A percentile compares a stretch with the other conserved stretches of the same genome.
Evolutionary conservation across 2,797 vertebrate species (phyloP).

Genomic region (Molothrus ater): DNA sequence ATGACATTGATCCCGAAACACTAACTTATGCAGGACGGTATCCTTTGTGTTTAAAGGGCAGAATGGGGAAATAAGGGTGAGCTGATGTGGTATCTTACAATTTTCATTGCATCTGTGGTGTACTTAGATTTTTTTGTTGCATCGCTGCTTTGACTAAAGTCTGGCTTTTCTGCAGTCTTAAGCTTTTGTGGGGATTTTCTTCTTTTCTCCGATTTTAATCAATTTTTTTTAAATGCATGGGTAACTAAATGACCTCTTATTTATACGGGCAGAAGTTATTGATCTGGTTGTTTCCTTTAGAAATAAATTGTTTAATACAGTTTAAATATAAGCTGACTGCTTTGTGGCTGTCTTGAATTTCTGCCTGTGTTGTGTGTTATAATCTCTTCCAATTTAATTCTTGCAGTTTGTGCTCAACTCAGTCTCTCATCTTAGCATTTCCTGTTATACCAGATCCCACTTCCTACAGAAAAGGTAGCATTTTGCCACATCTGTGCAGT

Average conservation of each 20-base stretch:
- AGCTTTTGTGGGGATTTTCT: fast-evolving
- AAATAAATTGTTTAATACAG: neutral
- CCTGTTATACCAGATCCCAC: neutral
- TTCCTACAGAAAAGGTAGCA: neutral
- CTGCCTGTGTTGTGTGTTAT: neutral
- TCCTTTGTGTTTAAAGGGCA: constrained; percentile 77
- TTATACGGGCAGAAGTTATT: neutral
- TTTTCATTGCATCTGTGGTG: neutral
- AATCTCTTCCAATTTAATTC: neutral
- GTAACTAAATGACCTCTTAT: neutral
- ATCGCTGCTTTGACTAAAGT: neutral
- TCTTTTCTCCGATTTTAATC: neutral
- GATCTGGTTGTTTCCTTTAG: neutral
- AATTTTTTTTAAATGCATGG: fast-evolving
- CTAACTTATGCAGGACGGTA: constrained; percentile 93
- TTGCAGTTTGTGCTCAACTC: neutral
- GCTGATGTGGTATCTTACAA: neutral
- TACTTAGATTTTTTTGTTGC: neutral
- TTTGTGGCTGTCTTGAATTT: neutral
- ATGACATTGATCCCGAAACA: constrained; percentile 79
- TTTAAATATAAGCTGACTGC: neutral
- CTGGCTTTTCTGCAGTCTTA: neutral
- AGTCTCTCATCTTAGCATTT: neutral
- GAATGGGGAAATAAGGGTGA: neutral
- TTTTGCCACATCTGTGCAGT: neutral